Base-by-base conservation (phyloP, 1,140 invertebrate species). In the Ptiloglossa arizonensis region DNA sequence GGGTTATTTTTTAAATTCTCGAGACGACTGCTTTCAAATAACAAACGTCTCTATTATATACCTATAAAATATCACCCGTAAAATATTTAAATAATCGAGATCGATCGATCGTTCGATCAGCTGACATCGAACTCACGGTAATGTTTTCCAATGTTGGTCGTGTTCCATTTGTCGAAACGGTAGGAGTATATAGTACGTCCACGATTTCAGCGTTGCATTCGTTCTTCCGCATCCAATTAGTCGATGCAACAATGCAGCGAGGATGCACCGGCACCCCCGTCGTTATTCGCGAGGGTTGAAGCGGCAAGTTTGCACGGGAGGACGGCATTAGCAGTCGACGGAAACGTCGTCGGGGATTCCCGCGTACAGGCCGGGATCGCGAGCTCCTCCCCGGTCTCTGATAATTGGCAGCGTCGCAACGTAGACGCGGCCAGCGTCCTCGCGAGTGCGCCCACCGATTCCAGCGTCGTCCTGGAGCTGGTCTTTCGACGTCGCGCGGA, bases 201-300 rank as follows among this genome's bases (percentile, higher is more conserved):
- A 54, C 60, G 50, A 17, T 13, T 41, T 0, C 50, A 9, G 6
- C 19, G 5, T 5, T 1, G 15, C n/a, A 17, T 29, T 38, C 64
- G 29, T n/a, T 67, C 64, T 67, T 68, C 66, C 62, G 62, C 44
- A 27, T 64, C 62, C 66, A 54, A 68, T 68, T 68, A 68, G 66
- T 68, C 66, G 50, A 54, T 54, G 66, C 32, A 35, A 68, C 66
- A 68, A 68, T 68, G 48, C 66, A 41, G 8, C 5, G n/a, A 6
- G 50, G n/a, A 6, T 22, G 22, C n/a, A 52, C 0, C n/a, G n/a
- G 2, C 22, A 52, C 22, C n/a, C 6, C 22, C 19, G 64, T 38
- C 48, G 64, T 52, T 54, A 32, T 32, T 54, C 66, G 50, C 50
- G 32, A 54, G 48, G 50, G 50, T 52, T 15, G 50, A 24, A 5